Percentiles rank a stretch among this genome's conserved stretches.
These are phyloP conservation scores for Crotophaga sulcirostris DNA, from an alignment of 2,113 vertebrate genomes.

Conservation along the genomic window DNA sequence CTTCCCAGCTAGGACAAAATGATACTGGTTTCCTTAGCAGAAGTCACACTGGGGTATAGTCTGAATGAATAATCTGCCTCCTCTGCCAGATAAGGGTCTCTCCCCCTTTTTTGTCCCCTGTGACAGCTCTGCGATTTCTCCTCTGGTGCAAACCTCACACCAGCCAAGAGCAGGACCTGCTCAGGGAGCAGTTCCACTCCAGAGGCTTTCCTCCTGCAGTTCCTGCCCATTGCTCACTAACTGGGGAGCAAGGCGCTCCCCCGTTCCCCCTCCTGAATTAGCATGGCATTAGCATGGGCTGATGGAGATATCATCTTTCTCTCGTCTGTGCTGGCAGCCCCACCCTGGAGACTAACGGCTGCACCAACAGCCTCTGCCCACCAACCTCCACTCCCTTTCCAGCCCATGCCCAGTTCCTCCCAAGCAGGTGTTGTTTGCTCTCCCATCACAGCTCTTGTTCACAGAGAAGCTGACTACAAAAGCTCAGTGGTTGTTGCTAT, in stretches of 20 bases:
- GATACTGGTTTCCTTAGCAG: neutral
- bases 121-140: accelerated
- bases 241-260: accelerated
- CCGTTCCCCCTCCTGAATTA: neutral
- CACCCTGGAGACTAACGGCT: neutral
- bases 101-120: neutral
- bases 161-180: neutral
- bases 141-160: neutral
- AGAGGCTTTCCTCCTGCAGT: neutral
- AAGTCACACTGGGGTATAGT: neutral
- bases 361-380: conserved; percentile 7
- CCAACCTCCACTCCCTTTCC: neutral
- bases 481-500: neutral
- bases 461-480: neutral
- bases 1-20: neutral
- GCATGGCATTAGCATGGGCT: neutral
- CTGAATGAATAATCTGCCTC: neutral
- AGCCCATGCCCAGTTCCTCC: neutral
- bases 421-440: conserved; percentile 52
- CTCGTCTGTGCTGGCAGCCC: neutral
- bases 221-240: accelerated
- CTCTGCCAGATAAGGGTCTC: neutral
- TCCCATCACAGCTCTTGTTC: neutral
- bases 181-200: neutral
- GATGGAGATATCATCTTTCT: neutral